Evolutionary conservation across 2,888 invertebrate species (phyloP).

Genomic region (Sesia bembeciformis): DNA sequence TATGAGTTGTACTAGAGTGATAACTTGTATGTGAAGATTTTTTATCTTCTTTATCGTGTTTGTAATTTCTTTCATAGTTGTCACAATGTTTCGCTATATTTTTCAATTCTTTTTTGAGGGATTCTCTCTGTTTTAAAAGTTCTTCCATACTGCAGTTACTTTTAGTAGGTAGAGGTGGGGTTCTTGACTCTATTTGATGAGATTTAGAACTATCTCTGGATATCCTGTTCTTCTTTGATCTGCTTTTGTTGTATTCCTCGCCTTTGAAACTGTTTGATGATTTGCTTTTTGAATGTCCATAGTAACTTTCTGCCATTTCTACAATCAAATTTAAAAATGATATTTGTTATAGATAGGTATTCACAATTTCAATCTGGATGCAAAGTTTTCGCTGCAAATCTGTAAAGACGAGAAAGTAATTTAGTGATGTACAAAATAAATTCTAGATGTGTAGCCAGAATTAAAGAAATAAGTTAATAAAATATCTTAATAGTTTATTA

Average conservation of each 20-base stretch:
- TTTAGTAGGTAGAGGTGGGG: slow-evolving; percentile 48
- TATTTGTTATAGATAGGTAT: background rate
- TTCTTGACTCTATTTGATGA: slow-evolving; percentile 33
- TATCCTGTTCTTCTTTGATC: slow-evolving; percentile 25
- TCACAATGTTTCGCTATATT: slow-evolving; percentile 23
- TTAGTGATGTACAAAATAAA: slow-evolving; percentile 3
- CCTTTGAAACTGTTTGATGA: slow-evolving; percentile 26
- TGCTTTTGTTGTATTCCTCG: slow-evolving; percentile 25
- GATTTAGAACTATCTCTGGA: slow-evolving; percentile 19
- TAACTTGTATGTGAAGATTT: slow-evolving; percentile 8
- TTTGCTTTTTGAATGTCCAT: slow-evolving; percentile 27
- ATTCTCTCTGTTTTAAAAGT: slow-evolving; percentile 45
- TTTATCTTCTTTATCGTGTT: slow-evolving; percentile 25
- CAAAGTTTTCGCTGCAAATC: slow-evolving; percentile 19
- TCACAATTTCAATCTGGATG: no score
- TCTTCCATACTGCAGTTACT: slow-evolving; percentile 40
- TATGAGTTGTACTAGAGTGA: slow-evolving; percentile 16
- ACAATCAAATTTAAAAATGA: slow-evolving; percentile 5
- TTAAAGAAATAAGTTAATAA: slow-evolving; percentile 11
- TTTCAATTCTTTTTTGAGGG: slow-evolving; percentile 44
- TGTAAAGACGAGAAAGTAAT: slow-evolving; percentile 34
- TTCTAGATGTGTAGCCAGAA: slow-evolving; percentile 4
- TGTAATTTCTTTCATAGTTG: slow-evolving; percentile 17
- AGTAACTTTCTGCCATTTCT: slow-evolving; percentile 37
- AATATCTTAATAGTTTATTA: slow-evolving; percentile 5